These are phyloP conservation scores for Pristionchus pacificus DNA, from an alignment of 1,140 invertebrate species.

Conservation along the genomic window DNA sequence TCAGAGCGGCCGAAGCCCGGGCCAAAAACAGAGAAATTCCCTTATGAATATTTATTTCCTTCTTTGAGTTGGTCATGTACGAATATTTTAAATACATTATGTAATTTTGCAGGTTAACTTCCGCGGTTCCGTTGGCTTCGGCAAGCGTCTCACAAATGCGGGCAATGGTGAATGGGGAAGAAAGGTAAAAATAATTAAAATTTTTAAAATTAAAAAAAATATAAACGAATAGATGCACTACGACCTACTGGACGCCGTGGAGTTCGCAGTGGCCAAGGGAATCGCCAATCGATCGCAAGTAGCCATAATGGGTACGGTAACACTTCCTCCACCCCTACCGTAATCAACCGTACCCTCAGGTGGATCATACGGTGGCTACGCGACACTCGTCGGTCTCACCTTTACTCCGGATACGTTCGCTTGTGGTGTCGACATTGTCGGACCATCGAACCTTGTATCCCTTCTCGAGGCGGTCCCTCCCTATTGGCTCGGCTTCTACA, in stretches of 20 bases:
- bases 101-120: conserved; percentile 50
- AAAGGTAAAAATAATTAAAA: conserved; percentile 32
- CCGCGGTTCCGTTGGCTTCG: conserved; percentile 54
- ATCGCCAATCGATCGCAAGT: conserved; percentile 43
- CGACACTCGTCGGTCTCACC: conserved; percentile 56
- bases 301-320: conserved; percentile 48
- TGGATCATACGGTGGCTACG: conserved; percentile 54
- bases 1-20: too few relatives aligned
- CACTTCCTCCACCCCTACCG: conserved; percentile 5
- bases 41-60: too few relatives aligned
- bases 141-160: conserved; percentile 51
- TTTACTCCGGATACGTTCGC: conserved; percentile 57
- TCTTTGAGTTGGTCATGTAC: too few relatives aligned
- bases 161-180: conserved; percentile 57
- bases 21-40: too few relatives aligned
- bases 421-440: conserved; percentile 56
- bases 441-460: conserved; percentile 52
- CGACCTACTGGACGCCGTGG: conserved; percentile 54
- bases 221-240: conserved; percentile 43
- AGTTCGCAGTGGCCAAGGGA: conserved; percentile 50
- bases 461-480: conserved; percentile 55
- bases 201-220: background rate
- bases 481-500: conserved; percentile 56
- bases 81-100: too few relatives aligned
- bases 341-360: conserved; percentile 12